Evolutionary conservation across 2,113 vertebrate species (phyloP), one percentile per base, ranked within the genome.

Genomic region (Gasterosteus aculeatus): DNA sequence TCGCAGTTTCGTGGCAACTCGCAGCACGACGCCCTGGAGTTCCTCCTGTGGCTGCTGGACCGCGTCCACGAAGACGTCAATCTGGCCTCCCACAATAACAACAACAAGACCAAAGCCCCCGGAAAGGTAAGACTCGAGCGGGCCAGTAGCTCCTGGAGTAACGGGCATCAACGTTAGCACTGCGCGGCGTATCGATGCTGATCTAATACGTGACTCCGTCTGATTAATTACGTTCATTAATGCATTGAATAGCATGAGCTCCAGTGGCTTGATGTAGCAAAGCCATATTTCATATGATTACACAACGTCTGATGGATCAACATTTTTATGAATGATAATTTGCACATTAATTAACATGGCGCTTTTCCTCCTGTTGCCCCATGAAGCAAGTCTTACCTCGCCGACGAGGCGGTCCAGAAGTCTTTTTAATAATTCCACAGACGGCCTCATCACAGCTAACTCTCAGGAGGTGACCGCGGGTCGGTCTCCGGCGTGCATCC

Each of bases 11-110:
- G 95, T 26, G 98, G 97, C 58, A 97, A 97, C 10, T 94, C 96
- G 6, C 98, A 99, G 81, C 98, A 99, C 0, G 97, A 99, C 0
- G 97, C 98, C 69, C 91, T 98, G 80, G 98, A 99, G 89, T 99
- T 99, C 91, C 95, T 99, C 75, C 95, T 99, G 72, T 99, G 98
- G 97, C 87, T 99, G 74, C 93, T 99, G 87, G 97, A 98, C 70
- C 94, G 95, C 0, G 94, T 99, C 89, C 96, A 99, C 0, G 96
- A 99, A 89, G 98, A 99, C 74, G 92, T 98, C 91, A 95, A 94
- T 0, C 84, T 94, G 5, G 88, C 94, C 10, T 87, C 88, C 0
- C 88, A 89, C 59, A 92, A 88, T 41, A 93, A 90, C 88, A 92
- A 92, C 85, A 90, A 85, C 64, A 95, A 82, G 73, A 39, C 71